Base-by-base conservation (phyloP, 2,797 vertebrate genomes). In the Pempheris klunzingeri region DNA sequence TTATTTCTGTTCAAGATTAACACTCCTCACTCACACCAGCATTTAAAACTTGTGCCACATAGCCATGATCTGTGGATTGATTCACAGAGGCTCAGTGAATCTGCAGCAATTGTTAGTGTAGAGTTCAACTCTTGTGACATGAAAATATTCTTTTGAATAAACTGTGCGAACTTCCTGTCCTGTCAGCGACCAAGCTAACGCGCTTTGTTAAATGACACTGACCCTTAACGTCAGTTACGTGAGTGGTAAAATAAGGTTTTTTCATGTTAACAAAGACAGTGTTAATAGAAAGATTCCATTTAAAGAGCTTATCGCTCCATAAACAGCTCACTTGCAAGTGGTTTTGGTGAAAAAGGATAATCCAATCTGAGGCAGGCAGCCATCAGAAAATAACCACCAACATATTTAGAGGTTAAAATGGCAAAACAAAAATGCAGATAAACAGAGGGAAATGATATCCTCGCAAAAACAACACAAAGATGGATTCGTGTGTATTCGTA, bases 401-500 rank as follows among this genome's bases (percentile, higher is more conserved):
- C 28, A 24, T 36, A 34, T 36, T 58, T n/a, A 41, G 26, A 18
- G 13, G 34, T 24, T 47, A 4, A 54, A 32, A 59, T 14, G 38
- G 17, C 36, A 39, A 58, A 62, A n/a, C n/a, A n/a, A 11, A 32
- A 30, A 55, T 61, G 30, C 11, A 60, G 50, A 1, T 34, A 5
- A 50, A 71, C 4, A 3, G 18, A 20, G 5, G 14, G 6, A 61
- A 24, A 30, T 0, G 0, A 24, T 13, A 12, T 58, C 34, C 36
- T 47, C 26, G 61, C 4, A 54, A 26, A 8, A 57, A 43, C 0
- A 49, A 53, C 26, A 34, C 1, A 6, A 36, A 26, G 32, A 71
- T 74, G 30, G 5, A 64, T 75, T 58, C 60, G 30, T 58, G 28
- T 63, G 17, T 28, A 22, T 52, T 28, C 11, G 20, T 4, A 7